Evolutionary conservation across 2,888 invertebrate genomes (phyloP), one percentile per base, ranked within the genome.

Genomic region (Poecilobothrus nobilitatus): DNA sequence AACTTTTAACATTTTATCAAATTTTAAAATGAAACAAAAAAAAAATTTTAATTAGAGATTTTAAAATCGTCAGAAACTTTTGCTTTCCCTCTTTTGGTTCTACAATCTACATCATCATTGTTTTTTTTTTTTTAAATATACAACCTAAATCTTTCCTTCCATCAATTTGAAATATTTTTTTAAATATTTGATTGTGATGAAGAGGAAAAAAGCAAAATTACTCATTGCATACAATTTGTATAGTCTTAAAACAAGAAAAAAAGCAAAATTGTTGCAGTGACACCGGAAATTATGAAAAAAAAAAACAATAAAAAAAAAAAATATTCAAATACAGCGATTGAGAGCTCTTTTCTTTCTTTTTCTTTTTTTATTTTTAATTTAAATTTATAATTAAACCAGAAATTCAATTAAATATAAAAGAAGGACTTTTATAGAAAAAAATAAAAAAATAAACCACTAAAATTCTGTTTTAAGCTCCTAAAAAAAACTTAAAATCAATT

Each of bases 261-360:
- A 53, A 53, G 15, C n/a, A 9, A 18, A 37, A 37, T 8, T 27
- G 12, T 37, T 37, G 53, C 53, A 53, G 53, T n/a, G 53, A 53
- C 53, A 53, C 53, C 53, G 53, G 53, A 53, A 53, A 18, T 53
- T n/a, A 53, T 53, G 53, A 53, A 53, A 53, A 53, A 53, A 12
- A 53, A 15, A 53, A 53, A 53, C 18, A 53, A 53, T 15, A 53
- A 1, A 53, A 53, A 53, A 4, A n/a, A n/a, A n/a, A 1, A 53
- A 53, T 53, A 53, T 53, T 53, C n/a, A 53, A 53, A 53, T 53
- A n/a, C n/a, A n/a, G 53, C 6, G 44, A 37, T 12, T 53, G 15
- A 2, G 18, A 2, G 18, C 53, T 6, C 12, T 53, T 12, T 53
- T 53, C 1, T 9, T 53, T 18, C 7, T 37, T 53, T 53, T 53